Evolutionary conservation across 2,888 invertebrate genomes (phyloP), one percentile per base, ranked within the genome.

Genomic region (Nowickia ferox): DNA sequence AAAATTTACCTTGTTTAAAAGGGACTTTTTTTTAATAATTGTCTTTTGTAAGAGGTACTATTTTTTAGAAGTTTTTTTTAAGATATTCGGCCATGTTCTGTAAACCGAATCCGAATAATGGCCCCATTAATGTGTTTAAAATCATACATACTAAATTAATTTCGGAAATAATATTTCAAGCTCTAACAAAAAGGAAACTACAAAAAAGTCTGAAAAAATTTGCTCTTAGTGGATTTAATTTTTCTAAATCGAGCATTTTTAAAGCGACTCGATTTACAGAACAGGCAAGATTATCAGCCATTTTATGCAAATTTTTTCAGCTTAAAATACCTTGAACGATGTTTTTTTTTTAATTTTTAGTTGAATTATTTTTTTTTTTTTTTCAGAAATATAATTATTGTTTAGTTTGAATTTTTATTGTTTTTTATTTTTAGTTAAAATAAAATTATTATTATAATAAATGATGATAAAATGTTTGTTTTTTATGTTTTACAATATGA

Each of bases 381-480:
- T 48, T 40, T 13, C 57, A 17, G 59, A 48, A 40, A 19, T 38
- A 53, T 40, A 51, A 65, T 19, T 68, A 55, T 77, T 71, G 48
- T 81, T 82, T 85, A 81, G 81, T 69, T 66, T 61, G 46, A 71
- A 51, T 68, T 86, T 83, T 86, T 84, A 55, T 83, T 86, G 79
- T 76, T 83, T 84, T 76, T 71, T 84, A 75, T 71, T 84, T 82
- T 82, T 85, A 69, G 71, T 76, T 80, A 68, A 78, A 30, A 55
- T 57, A 61, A 65, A 55, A 55, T 44, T 38, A 59, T 38, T 63
- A 53, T n/a, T 40, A 38, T 69, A 30, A 9, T 46, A 40, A 46
- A 76, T n/a, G n/a, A 63, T 40, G 6, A 30, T 30, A 30, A 57
- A 59, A 44, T 66, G 46, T 66, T 78, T 83, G 79, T 86, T 86